Conservation (phyloP, 2,888 invertebrate genomes). For the Leptopilina drosophilae region DNA sequence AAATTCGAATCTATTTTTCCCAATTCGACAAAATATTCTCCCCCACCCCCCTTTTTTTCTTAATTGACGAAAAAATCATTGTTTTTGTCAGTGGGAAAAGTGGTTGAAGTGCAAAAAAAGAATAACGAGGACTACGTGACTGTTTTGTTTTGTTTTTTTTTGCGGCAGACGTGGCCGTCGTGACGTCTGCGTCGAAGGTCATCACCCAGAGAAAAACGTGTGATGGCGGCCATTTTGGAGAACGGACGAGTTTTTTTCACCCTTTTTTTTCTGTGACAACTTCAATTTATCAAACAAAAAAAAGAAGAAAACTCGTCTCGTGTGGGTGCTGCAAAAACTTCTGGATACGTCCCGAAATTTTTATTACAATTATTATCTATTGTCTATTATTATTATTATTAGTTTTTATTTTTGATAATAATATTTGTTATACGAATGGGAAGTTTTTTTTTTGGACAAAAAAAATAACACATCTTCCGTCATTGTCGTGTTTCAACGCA, state of each 20-base stretch:
- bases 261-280: slow-evolving; percentile 36
- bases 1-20: too few relatives aligned
- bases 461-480: slow-evolving; percentile 38
- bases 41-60: too few relatives aligned
- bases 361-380: neutral
- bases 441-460: neutral
- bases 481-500: slow-evolving; percentile 28
- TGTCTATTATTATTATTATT: too few relatives aligned
- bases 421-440: slow-evolving; percentile 6
- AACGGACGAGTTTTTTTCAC: slow-evolving; percentile 63
- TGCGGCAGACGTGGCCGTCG: slow-evolving; percentile 29
- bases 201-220: slow-evolving; percentile 39
- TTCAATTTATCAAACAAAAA: slow-evolving; percentile 50
- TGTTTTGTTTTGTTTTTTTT: neutral
- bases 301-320: slow-evolving; percentile 23
- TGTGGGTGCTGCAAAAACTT: slow-evolving; percentile 40
- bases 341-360: slow-evolving; percentile 29
- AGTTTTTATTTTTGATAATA: too few relatives aligned
- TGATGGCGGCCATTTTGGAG: slow-evolving; percentile 71
- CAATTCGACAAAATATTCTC: too few relatives aligned
- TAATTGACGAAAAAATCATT: too few relatives aligned
- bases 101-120: slow-evolving; percentile 6
- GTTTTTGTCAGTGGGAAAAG: neutral
- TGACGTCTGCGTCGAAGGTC: slow-evolving; percentile 31
- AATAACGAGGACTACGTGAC: slow-evolving; percentile 32